Base-by-base conservation (phyloP, 2,797 vertebrate species). In the Oreonectes daqikongensis region DNA sequence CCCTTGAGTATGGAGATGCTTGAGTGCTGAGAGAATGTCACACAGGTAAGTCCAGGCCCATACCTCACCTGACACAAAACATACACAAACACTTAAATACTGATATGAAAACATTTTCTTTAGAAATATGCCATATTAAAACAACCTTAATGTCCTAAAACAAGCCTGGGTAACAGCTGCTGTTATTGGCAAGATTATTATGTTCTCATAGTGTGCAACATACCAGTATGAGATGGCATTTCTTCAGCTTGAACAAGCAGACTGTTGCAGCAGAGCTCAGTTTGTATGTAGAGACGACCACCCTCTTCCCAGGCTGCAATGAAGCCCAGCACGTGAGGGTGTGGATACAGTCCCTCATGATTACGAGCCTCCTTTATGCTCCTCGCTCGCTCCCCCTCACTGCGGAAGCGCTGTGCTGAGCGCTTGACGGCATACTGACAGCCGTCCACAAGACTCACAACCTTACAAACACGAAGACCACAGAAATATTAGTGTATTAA, bases 241-340 rank as follows among this genome's bases (percentile, higher is more conserved):
- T 89, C 89, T 80, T 96, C 96, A 3, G 92, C 93, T 6, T 94
- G 91, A 48, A 93, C 91, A 86, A 94, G 90, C 79, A 97, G 87
- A 82, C 92, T 97, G 72, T 90, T 91, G 67, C 89, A 92, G 4
- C 96, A 98, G 63, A 98, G 89, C 86, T 98, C 96, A 0, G 94
- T 97, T 90, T 97, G 96, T 69, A 98, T 94, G 89, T 95, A 96
- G 0, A 98, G 91, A n/a, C 94, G 87, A 9, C 93, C 93, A 0
- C 83, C 86, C 88, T 97, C 95, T 85, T 96, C 96, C 96, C 96
- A 98, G 80, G 96, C 95, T 0, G 91, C 92, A 50, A 93, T 87
- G 28, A 98, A 94, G 50, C 89, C 83, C 82, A 98, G 87, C 40
- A 96, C 93, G 78, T 94, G 90, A 5, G 95, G 94, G 82, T 98